Evolutionary conservation across 1,140 invertebrate species (phyloP).

Genomic region (Ips nitidus): DNA sequence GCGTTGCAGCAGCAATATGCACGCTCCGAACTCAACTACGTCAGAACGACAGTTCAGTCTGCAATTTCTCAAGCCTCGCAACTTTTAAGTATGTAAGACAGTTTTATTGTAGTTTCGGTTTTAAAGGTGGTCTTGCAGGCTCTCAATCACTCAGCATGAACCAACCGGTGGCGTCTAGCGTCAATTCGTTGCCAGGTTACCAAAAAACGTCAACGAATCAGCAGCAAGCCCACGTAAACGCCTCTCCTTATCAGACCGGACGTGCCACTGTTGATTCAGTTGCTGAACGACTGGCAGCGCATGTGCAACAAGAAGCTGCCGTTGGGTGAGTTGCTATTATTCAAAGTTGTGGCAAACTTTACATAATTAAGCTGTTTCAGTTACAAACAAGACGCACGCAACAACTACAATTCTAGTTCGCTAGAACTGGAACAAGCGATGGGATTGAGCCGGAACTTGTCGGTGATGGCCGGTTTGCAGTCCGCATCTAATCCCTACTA

Average conservation of each 20-base stretch:
- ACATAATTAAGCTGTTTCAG: neutral
- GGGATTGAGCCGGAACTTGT: slow-evolving; percentile 55
- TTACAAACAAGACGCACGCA: slow-evolving; percentile 39
- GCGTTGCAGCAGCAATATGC: slow-evolving; percentile 41
- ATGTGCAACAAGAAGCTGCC: slow-evolving; percentile 26
- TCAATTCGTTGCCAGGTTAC: slow-evolving; percentile 31
- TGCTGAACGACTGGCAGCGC: slow-evolving; percentile 28
- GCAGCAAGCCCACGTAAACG: slow-evolving; percentile 19
- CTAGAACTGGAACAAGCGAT: slow-evolving; percentile 46
- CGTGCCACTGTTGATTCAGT: slow-evolving; percentile 24
- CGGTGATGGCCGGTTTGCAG: slow-evolving; percentile 55
- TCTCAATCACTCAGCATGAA: slow-evolving; percentile 14
- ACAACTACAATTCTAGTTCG: slow-evolving; percentile 40
- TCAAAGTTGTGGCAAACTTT: neutral
- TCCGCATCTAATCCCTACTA: slow-evolving; percentile 46
- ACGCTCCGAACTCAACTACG: slow-evolving; percentile 37
- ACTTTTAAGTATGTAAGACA: slow-evolving; percentile 19
- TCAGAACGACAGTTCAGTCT: slow-evolving; percentile 32
- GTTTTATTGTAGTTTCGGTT: neutral
- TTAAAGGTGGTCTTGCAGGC: slow-evolving; percentile 2
- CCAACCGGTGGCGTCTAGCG: slow-evolving; percentile 22
- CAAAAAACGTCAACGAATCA: slow-evolving; percentile 27
- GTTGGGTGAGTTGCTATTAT: neutral
- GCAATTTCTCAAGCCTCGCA: slow-evolving; percentile 33
- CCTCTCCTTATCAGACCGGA: slow-evolving; percentile 15